phyloP scores from a whole-genome alignment of 30 jellyfish, hydroid and myxozoan genomes.

The Haliclystus octoradiatus region DNA sequence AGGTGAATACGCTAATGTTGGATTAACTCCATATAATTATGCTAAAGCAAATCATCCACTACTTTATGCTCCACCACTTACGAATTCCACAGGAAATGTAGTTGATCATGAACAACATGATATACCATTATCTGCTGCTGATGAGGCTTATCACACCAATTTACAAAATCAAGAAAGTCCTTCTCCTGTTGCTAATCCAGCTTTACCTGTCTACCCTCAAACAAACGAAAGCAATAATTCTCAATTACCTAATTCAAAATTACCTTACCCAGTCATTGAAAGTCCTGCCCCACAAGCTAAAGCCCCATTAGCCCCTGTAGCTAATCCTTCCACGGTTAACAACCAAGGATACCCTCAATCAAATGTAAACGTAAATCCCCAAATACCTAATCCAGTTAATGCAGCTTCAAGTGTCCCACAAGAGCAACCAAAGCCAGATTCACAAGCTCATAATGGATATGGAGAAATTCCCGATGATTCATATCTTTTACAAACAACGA shows the following conservation, averaged over 20 bases:
- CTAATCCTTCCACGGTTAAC: background rate
- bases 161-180: background rate
- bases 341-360: background rate
- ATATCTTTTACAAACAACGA: constrained; percentile 9
- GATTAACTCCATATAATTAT: background rate
- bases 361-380: background rate
- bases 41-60: constrained; percentile 6
- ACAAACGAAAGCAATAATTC: no score
- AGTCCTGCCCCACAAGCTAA: background rate
- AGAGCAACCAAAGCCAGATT: background rate
- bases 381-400: constrained; percentile 2
- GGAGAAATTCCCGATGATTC: constrained; percentile 2
- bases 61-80: constrained; percentile 1
- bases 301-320: background rate
- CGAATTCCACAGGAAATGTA: background rate
- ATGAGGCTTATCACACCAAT: no score
- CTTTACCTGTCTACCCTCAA: background rate
- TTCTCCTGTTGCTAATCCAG: background rate
- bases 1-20: background rate
- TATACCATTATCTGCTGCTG: background rate
- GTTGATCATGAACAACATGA: background rate
- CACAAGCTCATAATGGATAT: constrained; percentile 1
- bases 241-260: background rate
- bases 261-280: no score
- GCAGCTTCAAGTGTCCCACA: background rate